Base-by-base conservation (phyloP, 2,797 vertebrate genomes). In the Brotula barbata region DNA sequence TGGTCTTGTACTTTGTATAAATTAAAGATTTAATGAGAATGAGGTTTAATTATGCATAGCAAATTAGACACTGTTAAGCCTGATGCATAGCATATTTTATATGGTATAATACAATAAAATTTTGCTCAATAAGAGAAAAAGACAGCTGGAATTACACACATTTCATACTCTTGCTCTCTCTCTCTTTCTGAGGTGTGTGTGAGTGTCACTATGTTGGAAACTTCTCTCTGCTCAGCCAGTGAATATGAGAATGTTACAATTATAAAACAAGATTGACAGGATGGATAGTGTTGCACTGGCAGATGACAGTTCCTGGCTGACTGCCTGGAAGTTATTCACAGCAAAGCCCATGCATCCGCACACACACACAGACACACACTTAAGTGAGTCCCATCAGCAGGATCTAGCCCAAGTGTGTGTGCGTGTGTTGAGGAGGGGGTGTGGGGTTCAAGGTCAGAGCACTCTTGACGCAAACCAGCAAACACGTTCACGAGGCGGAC, bases 221-320 rank as follows among this genome's bases (percentile, higher is more conserved):
- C 64, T 81, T 87, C 33, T 77, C 67, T 75, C 61, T 65, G 77
- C 75, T 73, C 80, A 78, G 71, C 68, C 14, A 36, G 77, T 88
- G 87, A 89, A 91, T 79, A 87, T 89, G 89, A 90, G 88, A 90
- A 85, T 83, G 88, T 81, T 88, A 88, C 87, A 88, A 89, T 89
- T 89, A 89, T 88, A 88, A 91, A 89, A 85, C 81, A 85, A 81
- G 87, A 87, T 85, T 88, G 86, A 90, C 86, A 89, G 81, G 81
- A 77, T 31, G 73, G 88, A 80, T 91, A 78, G 83, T 83, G 86
- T 91, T 91, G 82, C 88, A 83, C 69, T 54, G 51, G 72, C 83
- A 87, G 87, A 85, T 84, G 84, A 85, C 73, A 80, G 74, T 52
- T 71, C 65, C 50, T 89, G 88, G 85, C 76, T 37, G 37, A 33